Percentiles rank a stretch among this genome's conserved stretches.
Evolutionary conservation across 2,888 invertebrate genomes (phyloP).

Genomic region (Philaethria dido): DNA sequence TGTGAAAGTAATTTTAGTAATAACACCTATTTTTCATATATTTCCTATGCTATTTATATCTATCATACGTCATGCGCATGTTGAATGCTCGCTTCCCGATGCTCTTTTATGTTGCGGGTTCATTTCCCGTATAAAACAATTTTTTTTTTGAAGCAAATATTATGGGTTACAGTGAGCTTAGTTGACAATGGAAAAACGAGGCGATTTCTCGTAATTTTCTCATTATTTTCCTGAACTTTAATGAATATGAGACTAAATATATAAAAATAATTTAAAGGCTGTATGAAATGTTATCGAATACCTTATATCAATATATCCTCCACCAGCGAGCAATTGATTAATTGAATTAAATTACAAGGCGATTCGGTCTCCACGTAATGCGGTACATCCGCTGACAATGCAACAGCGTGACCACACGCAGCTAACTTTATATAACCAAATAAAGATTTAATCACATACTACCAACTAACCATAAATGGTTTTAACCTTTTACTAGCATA

Average conservation of each 20-base stretch:
- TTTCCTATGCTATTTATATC: no score
- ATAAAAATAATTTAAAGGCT: not conserved
- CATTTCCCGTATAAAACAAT: no score
- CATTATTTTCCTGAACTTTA: not conserved
- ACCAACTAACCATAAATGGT: constrained; percentile 34
- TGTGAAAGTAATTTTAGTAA: no score
- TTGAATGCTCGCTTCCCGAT: no score
- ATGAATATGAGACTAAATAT: no score
- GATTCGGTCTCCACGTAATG: constrained; percentile 34
- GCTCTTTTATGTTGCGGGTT: no score
- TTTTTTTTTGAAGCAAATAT: no score
- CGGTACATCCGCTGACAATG: constrained; percentile 39
- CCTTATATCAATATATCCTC: constrained; percentile 35
- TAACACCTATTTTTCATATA: no score
- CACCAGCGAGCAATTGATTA: constrained; percentile 35
- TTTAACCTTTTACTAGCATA: constrained; percentile 28
- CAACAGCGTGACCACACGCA: constrained; percentile 30
- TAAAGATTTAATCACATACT: constrained; percentile 37
- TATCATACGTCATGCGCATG: no score
- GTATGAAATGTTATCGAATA: not conserved
- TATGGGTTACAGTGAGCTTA: no score
- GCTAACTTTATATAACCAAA: constrained; percentile 41
- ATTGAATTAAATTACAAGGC: constrained; percentile 40
- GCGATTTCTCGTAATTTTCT: no score
- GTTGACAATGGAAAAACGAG: no score